Conservation (phyloP, 35 echinoderm and acorn worm genomes). For the Nesometra sesokonis region DNA sequence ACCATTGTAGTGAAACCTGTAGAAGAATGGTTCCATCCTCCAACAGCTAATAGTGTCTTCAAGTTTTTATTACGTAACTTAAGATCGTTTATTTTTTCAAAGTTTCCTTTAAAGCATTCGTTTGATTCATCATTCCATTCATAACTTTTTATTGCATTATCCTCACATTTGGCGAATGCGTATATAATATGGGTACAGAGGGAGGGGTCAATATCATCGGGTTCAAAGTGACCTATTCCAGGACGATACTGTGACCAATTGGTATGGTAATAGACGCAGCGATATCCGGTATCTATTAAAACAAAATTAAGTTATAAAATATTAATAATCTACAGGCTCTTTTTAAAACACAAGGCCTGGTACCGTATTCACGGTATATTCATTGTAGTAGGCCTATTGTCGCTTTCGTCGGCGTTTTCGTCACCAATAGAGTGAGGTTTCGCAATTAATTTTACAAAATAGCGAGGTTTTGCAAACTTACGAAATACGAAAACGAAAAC, state of each 20-base stretch:
- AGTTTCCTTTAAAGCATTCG: slow-evolving; percentile 24
- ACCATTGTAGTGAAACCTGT: slow-evolving; percentile 20
- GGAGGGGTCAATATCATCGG: slow-evolving; percentile 19
- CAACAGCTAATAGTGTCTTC: slow-evolving; percentile 23
- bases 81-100: slow-evolving; percentile 26
- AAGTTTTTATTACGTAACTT: neutral
- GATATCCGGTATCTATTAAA: neutral
- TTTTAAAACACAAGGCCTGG: no score
- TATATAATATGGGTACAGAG: slow-evolving; percentile 36
- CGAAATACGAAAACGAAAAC: no score
- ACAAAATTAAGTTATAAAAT: no score
- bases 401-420: no score
- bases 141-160: neutral
- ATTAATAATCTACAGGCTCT: no score
- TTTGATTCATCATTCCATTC: slow-evolving; percentile 48
- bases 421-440: no score
- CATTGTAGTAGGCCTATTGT: no score
- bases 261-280: slow-evolving; percentile 31
- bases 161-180: slow-evolving; percentile 16
- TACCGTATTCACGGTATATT: no score
- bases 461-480: no score
- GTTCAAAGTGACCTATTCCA: neutral
- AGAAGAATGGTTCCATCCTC: slow-evolving; percentile 30
- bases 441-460: no score
- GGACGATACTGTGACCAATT: slow-evolving; percentile 50